phyloP scores from a whole-genome alignment of 2,113 vertebrate species.

The Corythornis cristatus region DNA sequence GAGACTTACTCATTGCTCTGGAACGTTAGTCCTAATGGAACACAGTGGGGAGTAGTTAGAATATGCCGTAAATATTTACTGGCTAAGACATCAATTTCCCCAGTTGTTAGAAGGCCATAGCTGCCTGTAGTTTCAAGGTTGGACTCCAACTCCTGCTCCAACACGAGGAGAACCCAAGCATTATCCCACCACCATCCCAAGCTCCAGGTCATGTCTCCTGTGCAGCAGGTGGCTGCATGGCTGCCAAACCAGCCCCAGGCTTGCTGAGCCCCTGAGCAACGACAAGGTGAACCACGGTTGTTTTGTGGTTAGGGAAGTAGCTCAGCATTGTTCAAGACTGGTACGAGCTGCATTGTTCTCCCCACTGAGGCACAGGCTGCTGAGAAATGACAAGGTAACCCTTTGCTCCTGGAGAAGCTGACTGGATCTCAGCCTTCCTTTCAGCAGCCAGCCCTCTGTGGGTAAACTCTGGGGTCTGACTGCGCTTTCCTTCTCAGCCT shows the following conservation, averaged over 20 bases:
- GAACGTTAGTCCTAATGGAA: conserved; percentile 22
- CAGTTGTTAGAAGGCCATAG: neutral
- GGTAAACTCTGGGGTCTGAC: neutral
- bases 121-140: neutral
- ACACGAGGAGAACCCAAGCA: neutral
- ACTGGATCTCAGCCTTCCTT: neutral
- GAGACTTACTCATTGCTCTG: conserved; percentile 25
- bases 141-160: neutral
- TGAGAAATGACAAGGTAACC: neutral
- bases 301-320: neutral
- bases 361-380: neutral
- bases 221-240: neutral
- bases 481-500: neutral
- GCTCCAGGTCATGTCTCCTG: neutral
- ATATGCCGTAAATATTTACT: conserved; percentile 40
- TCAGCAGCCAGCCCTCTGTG: rapidly evolving
- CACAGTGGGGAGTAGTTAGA: conserved; percentile 8
- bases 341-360: neutral
- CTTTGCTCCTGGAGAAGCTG: neutral
- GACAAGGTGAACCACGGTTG: neutral
- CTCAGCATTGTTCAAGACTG: rapidly evolving
- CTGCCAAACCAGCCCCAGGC: neutral
- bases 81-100: neutral
- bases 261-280: rapidly evolving
- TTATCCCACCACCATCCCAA: rapidly evolving